Percentiles rank a stretch among this genome's conserved stretches.
phyloP scores from a whole-genome alignment of 2,797 vertebrate genomes.

The Smutsia temminckii region DNA sequence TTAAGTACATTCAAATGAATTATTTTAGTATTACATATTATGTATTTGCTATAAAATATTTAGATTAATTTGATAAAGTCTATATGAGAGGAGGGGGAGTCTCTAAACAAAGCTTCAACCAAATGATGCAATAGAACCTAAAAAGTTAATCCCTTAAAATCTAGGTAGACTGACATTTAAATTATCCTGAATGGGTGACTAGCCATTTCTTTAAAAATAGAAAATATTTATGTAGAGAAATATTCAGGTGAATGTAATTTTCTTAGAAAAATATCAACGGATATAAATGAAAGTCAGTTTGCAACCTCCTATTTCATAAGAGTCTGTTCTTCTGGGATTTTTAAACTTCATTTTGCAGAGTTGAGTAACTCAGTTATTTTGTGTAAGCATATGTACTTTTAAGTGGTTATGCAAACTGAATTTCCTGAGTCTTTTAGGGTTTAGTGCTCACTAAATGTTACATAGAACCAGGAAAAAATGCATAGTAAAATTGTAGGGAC shows the following conservation, averaged over 20 bases:
- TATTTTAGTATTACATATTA: background rate
- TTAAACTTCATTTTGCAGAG: conserved; percentile 58
- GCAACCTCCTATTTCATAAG: conserved; percentile 42
- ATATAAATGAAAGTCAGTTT: conserved; percentile 66
- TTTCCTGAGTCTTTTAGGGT: conserved; percentile 57
- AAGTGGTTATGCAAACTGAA: conserved; percentile 71
- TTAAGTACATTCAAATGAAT: background rate
- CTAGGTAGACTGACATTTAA: background rate
- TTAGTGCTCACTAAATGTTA: conserved; percentile 59
- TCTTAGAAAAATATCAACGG: conserved; percentile 53
- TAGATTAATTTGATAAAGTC: background rate
- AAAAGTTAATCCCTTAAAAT: conserved; percentile 30
- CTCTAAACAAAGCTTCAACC: background rate
- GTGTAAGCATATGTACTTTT: conserved; percentile 66
- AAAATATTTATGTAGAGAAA: conserved; percentile 73
- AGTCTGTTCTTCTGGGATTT: conserved; percentile 62
- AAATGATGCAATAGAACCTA: background rate
- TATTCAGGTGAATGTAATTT: conserved; percentile 65
- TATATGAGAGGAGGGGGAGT: background rate
- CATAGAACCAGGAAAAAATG: conserved; percentile 37
- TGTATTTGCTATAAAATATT: background rate
- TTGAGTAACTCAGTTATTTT: conserved; percentile 63
- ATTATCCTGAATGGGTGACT: conserved; percentile 15
- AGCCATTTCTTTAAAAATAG: conserved; percentile 45
- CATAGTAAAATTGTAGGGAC: conserved; percentile 51